Conservation (phyloP, 2,113 vertebrate species). For the Pelobates fuscus region DNA sequence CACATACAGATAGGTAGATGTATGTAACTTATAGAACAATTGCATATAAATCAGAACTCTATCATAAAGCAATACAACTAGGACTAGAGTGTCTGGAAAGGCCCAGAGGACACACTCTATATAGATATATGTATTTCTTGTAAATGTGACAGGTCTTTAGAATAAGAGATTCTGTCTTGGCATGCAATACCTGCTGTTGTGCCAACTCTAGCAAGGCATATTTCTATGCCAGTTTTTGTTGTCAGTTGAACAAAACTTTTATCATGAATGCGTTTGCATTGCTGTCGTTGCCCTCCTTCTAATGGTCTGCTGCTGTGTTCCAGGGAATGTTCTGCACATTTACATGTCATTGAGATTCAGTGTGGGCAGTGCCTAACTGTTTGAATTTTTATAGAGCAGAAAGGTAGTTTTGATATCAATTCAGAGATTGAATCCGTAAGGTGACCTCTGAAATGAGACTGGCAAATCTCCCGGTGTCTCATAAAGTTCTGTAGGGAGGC, state of each 20-base stretch:
- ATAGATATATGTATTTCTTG: too few relatives aligned
- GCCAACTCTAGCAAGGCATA: too few relatives aligned
- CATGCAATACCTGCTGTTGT: too few relatives aligned
- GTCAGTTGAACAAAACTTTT: neutral
- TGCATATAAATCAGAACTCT: too few relatives aligned
- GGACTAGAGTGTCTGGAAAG: too few relatives aligned
- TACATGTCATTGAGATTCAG: conserved; percentile 49
- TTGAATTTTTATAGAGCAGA: conserved; percentile 41
- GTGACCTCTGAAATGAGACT: conserved; percentile 47
- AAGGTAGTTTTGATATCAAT: conserved; percentile 50
- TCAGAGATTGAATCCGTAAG: conserved; percentile 50
- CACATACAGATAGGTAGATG: too few relatives aligned
- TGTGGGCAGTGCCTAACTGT: conserved; percentile 44
- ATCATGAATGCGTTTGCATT: conserved; percentile 13
- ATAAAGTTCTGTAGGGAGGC: conserved; percentile 48
- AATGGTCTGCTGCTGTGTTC: conserved; percentile 37
- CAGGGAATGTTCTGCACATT: conserved; percentile 34
- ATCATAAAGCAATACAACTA: too few relatives aligned
- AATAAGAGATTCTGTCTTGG: too few relatives aligned
- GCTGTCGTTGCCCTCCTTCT: conserved; percentile 23
- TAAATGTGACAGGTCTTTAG: too few relatives aligned
- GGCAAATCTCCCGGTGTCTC: conserved; percentile 45
- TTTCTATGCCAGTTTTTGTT: too few relatives aligned
- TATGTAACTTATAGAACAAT: too few relatives aligned
- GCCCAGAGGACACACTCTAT: too few relatives aligned